Conservation (phyloP, 1,140 invertebrate species). For the Cyclargus thomasi region DNA sequence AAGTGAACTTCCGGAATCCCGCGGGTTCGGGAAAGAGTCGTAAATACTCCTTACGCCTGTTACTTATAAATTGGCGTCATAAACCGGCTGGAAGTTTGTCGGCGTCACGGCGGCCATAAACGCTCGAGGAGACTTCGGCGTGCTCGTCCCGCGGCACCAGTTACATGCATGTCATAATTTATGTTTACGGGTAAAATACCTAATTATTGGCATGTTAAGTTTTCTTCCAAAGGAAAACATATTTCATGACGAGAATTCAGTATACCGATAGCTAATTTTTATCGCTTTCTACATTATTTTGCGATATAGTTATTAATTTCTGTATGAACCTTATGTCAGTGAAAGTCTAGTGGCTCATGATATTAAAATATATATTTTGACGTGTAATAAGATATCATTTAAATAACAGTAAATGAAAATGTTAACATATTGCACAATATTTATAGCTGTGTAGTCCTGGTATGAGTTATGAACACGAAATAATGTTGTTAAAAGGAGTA, state of each 20-base stretch:
- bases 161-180: slow-evolving; percentile 29
- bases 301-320: no score
- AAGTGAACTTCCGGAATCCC: slow-evolving; percentile 47
- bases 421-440: no score
- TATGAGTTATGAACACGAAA: slow-evolving; percentile 37
- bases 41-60: slow-evolving; percentile 67
- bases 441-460: slow-evolving; percentile 16
- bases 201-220: background rate
- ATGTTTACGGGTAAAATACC: background rate
- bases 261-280: background rate
- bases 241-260: no score
- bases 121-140: slow-evolving; percentile 40
- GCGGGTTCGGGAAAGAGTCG: slow-evolving; percentile 64
- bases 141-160: slow-evolving; percentile 36
- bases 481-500: slow-evolving; percentile 41
- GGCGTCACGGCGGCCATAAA: slow-evolving; percentile 68
- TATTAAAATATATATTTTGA: slow-evolving; percentile 22
- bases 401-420: no score
- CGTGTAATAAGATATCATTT: no score
- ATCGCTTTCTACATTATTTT: no score
- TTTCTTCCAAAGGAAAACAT: no score
- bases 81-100: slow-evolving; percentile 73
- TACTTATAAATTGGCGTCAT: slow-evolving; percentile 75
- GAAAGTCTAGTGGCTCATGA: background rate
- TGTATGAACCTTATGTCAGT: background rate